Evolutionary conservation across 1,140 invertebrate genomes (phyloP).

Genomic region (Episyrphus balteatus): DNA sequence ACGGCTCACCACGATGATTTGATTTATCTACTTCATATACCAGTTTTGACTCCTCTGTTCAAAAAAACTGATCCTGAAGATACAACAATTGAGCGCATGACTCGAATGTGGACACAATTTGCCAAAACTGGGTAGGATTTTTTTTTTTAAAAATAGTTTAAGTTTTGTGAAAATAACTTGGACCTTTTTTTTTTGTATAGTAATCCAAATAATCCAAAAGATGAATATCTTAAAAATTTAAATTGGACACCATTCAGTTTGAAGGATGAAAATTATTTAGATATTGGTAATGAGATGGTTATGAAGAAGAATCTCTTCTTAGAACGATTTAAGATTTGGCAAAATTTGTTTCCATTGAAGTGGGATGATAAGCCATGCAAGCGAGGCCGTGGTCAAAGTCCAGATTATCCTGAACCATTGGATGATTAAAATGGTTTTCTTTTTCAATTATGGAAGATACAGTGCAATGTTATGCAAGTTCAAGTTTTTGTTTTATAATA

Average conservation of each 20-base stretch:
- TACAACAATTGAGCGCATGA: conserved; percentile 38
- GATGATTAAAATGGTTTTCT: background rate
- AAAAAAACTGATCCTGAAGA: conserved; percentile 38
- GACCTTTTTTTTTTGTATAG: conserved; percentile 6
- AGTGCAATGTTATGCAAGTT: no score
- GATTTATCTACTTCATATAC: conserved; percentile 45
- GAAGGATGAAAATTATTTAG: conserved; percentile 39
- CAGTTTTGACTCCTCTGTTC: conserved; percentile 31
- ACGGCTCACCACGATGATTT: conserved; percentile 50
- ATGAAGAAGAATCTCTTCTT: conserved; percentile 39
- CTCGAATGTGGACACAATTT: conserved; percentile 40
- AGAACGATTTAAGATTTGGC: conserved; percentile 44
- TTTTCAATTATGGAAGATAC: no score
- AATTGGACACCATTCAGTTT: conserved; percentile 39
- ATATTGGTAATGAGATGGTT: conserved; percentile 37
- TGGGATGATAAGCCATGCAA: no score
- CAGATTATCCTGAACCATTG: no score
- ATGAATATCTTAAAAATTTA: conserved; percentile 22
- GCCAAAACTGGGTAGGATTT: conserved; percentile 38
- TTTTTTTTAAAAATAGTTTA: background rate
- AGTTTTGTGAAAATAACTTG: no score
- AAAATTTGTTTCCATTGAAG: conserved; percentile 39
- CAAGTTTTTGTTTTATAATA: no score
- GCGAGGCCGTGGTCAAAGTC: no score
- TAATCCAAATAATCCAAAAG: conserved; percentile 18